Evolutionary conservation across 2,113 vertebrate genomes (phyloP).

Genomic region (Empidonax alnorum): DNA sequence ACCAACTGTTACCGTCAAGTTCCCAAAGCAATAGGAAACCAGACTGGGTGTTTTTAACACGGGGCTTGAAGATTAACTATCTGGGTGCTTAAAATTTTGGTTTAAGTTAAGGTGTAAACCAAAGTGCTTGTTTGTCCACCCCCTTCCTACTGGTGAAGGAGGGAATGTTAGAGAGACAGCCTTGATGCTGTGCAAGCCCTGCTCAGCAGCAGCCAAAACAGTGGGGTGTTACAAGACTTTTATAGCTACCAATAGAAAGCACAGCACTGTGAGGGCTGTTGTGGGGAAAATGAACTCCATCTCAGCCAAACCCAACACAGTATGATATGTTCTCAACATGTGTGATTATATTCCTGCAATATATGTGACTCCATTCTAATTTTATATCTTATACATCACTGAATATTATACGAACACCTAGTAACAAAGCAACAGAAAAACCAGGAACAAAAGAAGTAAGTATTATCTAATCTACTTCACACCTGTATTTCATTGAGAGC

Average conservation of each 20-base stretch:
- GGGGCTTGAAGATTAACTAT: not conserved
- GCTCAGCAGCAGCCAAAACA: not conserved
- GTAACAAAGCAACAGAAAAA: not conserved
- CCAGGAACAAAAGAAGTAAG: not conserved
- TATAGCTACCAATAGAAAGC: not conserved
- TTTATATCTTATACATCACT: not conserved
- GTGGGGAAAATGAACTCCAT: not conserved
- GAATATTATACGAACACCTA: not conserved
- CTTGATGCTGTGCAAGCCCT: not conserved
- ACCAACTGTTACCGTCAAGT: not conserved
- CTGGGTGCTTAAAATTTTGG: not conserved
- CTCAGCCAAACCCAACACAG: not conserved
- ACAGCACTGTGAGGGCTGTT: not conserved
- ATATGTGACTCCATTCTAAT: not conserved
- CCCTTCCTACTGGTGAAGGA: rapidly evolving
- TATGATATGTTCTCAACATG: not conserved
- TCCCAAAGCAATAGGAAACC: not conserved
- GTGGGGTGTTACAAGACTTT: not conserved
- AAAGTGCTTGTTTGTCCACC: not conserved
- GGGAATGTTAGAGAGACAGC: not conserved
- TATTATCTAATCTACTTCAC: not conserved
- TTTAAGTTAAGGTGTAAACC: not conserved
- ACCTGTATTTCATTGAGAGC: not conserved
- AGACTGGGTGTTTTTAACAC: not conserved
- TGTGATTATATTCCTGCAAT: not conserved